Base-by-base conservation (phyloP, 2,888 invertebrate species). In the Drosophila cognata region DNA sequence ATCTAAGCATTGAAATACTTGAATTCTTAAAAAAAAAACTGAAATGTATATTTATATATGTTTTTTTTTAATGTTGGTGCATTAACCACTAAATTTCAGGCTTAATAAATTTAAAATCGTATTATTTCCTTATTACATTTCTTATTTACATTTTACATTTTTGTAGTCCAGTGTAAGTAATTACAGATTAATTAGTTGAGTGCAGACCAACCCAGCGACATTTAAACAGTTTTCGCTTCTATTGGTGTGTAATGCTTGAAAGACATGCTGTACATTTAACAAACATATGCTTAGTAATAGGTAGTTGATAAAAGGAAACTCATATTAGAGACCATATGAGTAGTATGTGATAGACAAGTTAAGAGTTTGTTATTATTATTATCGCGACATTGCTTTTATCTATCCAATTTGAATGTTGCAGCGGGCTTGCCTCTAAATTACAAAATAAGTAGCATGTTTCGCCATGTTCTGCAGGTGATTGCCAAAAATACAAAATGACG, bases 381-480 rank as follows among this genome's bases (percentile, higher is more conserved):
- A 35, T 21, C 28, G 2, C 10, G 52, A 61, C 64, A 67, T 29
- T 29, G 33, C 35, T 41, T 36, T 67, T 79, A 82, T 79, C 79
- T 74, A 48, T 70, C 13, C 75, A 79, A 82, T 82, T 69, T 82
- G 46, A 71, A 77, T 78, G 53, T 31, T 33, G 33, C 33, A 50
- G 2, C 50, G 62, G 1, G n/a, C 43, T 36, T 71, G 63, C 67
- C 36, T 36, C 4, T 16, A 56, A 33, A 55, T 64, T 71, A 35
- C 64, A 29, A 61, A 60, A 61, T 70, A 43, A 18, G 51, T 35
- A 18, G 33, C 74, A 33, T 74, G 66, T 74, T 74, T 67, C n/a
- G 8, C 10, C 25, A 31, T 64, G 55, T 60, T 60, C 60, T 56
- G 18, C 21, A 50, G 18, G 11, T 77, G 66, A 69, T 82, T 75